Evolutionary conservation across 2,888 invertebrate species (phyloP).

Genomic region (Yponomeuta malinellus): DNA sequence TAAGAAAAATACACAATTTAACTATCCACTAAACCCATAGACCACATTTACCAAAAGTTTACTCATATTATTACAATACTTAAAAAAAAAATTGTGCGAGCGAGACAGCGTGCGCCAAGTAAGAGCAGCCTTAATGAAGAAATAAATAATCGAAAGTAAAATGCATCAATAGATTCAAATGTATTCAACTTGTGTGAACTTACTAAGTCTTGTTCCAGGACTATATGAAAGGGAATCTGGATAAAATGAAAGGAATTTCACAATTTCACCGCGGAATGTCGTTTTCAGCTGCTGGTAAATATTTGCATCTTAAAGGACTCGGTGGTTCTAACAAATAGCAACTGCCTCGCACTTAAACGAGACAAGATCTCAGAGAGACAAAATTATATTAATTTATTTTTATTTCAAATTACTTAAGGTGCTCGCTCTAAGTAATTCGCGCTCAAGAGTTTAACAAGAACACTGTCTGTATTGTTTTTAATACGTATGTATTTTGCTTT

Average conservation of each 20-base stretch:
- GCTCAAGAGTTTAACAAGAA: no score
- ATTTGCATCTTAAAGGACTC: constrained; percentile 33
- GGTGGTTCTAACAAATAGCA: constrained; percentile 30
- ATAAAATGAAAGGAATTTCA: background rate
- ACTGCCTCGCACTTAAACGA: constrained; percentile 23
- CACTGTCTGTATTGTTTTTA: background rate
- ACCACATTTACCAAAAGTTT: no score
- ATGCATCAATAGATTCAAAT: no score
- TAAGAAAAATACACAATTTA: no score
- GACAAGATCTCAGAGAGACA: background rate
- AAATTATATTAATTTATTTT: background rate
- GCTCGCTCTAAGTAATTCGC: no score
- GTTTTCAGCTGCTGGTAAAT: constrained; percentile 19
- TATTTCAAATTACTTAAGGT: background rate
- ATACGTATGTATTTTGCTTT: background rate
- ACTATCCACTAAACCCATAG: no score
- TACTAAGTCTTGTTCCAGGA: background rate
- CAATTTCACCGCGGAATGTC: background rate
- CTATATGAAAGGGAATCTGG: background rate
- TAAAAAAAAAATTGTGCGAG: no score
- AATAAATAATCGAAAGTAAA: no score
- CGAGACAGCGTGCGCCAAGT: no score
- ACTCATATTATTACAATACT: no score
- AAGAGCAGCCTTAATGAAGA: no score
- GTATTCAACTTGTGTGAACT: no score